phyloP scores from a whole-genome alignment of 2,797 vertebrate species.

The Kryptopterus vitreolus region DNA sequence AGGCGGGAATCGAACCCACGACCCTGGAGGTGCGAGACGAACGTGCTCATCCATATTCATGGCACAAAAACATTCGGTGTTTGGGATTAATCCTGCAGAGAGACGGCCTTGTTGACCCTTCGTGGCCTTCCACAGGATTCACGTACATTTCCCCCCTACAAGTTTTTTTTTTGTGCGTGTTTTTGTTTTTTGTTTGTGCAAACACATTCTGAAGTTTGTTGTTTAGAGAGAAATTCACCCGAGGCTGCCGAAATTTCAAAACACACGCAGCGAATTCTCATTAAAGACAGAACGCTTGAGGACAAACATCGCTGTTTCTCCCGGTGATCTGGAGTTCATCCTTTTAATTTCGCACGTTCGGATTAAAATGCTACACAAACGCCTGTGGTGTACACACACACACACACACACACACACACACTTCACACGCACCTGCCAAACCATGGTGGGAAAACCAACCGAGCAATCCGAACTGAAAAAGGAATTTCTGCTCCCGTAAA shows the following conservation, averaged over 20 bases:
- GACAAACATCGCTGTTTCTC: slow-evolving; percentile 4
- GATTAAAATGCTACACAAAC: background rate
- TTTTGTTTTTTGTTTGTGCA: no score
- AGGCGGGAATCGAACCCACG: no score
- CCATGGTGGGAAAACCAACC: background rate
- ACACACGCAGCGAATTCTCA: background rate
- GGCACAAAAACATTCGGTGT: no score
- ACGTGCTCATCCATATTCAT: no score
- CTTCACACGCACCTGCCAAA: background rate
- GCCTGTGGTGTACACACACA: slow-evolving; percentile 1
- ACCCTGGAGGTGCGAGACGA: no score
- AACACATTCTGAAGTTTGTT: background rate
- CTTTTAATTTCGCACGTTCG: slow-evolving; percentile 10
- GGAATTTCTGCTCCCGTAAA: background rate
- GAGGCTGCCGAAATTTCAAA: background rate
- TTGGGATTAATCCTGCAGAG: no score
- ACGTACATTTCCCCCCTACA: no score
- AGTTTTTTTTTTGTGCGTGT: no score
- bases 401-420: background rate
- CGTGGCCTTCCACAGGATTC: background rate
- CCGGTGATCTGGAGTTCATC: background rate
- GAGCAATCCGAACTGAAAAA: background rate
- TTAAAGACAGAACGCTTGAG: slow-evolving; percentile 4
- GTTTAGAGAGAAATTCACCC: background rate
- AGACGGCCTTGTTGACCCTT: no score